Conservation (phyloP, 2,888 invertebrate genomes). For the Terebella lapidaria region DNA sequence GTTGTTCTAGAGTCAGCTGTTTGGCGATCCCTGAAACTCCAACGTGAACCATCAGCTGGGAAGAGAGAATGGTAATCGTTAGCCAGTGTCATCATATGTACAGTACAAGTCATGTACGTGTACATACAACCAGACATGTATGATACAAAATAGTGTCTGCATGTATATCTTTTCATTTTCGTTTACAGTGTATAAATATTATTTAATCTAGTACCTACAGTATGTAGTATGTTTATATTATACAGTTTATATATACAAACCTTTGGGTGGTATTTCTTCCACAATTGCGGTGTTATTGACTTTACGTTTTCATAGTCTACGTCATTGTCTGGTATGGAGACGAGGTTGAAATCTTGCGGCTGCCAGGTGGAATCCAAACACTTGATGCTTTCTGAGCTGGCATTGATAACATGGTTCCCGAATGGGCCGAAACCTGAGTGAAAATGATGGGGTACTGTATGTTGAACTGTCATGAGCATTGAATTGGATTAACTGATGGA, state of each 20-base stretch:
- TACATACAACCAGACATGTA: not conserved
- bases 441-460: no score
- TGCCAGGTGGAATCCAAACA: slow-evolving; percentile 50
- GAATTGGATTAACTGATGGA: no score
- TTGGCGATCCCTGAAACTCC: slow-evolving; percentile 67
- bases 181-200: no score
- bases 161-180: not conserved
- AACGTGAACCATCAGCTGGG: slow-evolving; percentile 72
- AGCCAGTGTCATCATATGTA: not conserved
- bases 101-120: not conserved
- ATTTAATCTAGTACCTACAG: no score
- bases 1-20: slow-evolving; percentile 66
- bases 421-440: slow-evolving; percentile 78
- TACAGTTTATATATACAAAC: slow-evolving; percentile 53
- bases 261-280: slow-evolving; percentile 68
- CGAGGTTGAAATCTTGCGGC: slow-evolving; percentile 39
- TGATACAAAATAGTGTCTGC: not conserved
- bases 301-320: slow-evolving; percentile 66
- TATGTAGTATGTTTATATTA: not conserved
- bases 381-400: slow-evolving; percentile 79
- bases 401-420: slow-evolving; percentile 65
- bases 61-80: not conserved
- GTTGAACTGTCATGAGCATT: no score
- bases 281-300: slow-evolving; percentile 63
- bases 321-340: slow-evolving; percentile 46